These are phyloP conservation scores for Lepidochrysops patricia DNA, from an alignment of 2,888 invertebrate species.

Conservation along the genomic window DNA sequence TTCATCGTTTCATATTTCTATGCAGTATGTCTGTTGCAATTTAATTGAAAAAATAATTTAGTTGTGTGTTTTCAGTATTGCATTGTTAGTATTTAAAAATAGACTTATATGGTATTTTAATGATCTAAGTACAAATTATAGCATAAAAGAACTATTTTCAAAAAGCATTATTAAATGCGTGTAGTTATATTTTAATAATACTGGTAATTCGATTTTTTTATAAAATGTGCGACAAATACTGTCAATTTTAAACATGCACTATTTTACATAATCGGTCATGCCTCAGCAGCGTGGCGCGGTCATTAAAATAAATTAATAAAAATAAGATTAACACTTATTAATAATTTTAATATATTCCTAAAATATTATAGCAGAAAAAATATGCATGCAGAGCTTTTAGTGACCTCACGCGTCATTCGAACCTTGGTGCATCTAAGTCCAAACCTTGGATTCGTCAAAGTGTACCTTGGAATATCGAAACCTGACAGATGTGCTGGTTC, in stretches of 20 bases:
- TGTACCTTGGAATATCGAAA: conserved; percentile 56
- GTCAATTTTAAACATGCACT: neutral
- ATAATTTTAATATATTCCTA: neutral
- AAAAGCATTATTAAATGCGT: neutral
- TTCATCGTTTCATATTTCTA: neutral
- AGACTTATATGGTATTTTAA: neutral
- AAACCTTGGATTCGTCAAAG: no score
- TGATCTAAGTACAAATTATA: neutral
- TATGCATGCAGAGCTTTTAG: neutral
- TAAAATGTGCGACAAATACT: no score
- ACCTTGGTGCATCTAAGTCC: conserved; percentile 54
- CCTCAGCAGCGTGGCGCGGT: neutral
- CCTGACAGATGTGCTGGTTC: conserved; percentile 54
- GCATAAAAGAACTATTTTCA: neutral
- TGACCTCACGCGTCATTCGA: conserved; percentile 24
- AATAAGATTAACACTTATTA: neutral
- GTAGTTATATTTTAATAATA: neutral
- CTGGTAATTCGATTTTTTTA: no score
- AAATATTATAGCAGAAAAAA: neutral
- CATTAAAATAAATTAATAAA: conserved; percentile 3
- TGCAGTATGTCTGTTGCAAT: neutral
- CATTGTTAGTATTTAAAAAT: neutral
- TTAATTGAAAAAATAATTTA: neutral
- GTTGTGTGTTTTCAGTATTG: neutral
- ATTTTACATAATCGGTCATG: neutral